Base-by-base conservation (phyloP, 2,797 vertebrate species). In the Mionectes olivaceus region DNA sequence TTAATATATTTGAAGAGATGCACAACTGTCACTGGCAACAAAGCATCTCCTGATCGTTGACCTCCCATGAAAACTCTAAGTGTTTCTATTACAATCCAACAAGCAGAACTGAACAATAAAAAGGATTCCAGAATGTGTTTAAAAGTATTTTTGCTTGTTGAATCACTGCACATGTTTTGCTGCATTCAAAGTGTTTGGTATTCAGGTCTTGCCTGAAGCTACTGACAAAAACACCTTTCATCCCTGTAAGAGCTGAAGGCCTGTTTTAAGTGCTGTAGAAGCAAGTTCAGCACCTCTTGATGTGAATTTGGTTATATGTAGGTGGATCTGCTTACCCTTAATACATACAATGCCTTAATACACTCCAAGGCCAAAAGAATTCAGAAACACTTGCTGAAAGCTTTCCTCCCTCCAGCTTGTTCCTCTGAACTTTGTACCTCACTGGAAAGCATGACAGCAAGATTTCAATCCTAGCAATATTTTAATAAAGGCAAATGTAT, bases 221-320 rank as follows among this genome's bases (percentile, higher is more conserved):
- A 90, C 74, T 93, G 84, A 87, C 84, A 89, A 85, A 90, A 79
- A 41, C 41, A 75, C 35, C 75, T 95, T 96, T 90, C 82, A 95
- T 74, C 57, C 37, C 11, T 80, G 7, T 63, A 56, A 81, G 92
- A 85, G 60, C 46, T 69, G 44, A 74, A 83, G 43, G 41, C 21
- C 15, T 90, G 46, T 35, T 83, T 87, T 93, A 93, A 97, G 63
- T 77, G 56, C n/a, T 56, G 22, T 79, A 59, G 64, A 69, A 74
- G 60, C 35, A 86, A 93, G 52, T 82, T 89, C 49, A 68, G 23
- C 80, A 52, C 39, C 74, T 95, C 92, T 91, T 85, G 47, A 76
- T 89, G 61, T 90, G 69, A 64, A 12, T 91, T 94, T 93, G 44
- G n/a, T 68, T 88, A 47, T 78, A 83, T 19, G 46, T 39, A 87